Percentiles rank a stretch among this genome's conserved stretches.
Conservation (phyloP, 1,140 invertebrate species). For the Euura saliciscinereae region DNA sequence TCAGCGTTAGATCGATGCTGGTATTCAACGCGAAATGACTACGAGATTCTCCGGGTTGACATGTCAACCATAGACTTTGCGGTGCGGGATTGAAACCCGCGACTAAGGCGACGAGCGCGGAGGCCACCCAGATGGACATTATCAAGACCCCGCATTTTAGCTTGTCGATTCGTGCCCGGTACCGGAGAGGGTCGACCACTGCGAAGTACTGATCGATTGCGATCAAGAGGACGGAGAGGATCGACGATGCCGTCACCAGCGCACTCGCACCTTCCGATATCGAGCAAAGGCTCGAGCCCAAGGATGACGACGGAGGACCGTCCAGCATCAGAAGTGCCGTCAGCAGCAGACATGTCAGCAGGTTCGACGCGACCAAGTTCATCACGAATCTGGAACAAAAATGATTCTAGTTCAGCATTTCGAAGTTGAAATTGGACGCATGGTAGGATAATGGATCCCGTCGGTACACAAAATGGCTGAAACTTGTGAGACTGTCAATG, state of each 20-base stretch:
- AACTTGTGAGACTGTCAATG: too few species aligned
- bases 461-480: too few species aligned
- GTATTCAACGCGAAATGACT: neutral
- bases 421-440: too few species aligned
- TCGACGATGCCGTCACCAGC: constrained; percentile 56
- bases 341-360: constrained; percentile 67
- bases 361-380: constrained; percentile 71
- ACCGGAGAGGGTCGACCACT: constrained; percentile 85
- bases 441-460: too few species aligned
- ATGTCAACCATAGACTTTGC: constrained; percentile 59
- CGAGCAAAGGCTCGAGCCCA: constrained; percentile 38
- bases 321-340: constrained; percentile 66
- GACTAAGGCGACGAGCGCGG: constrained; percentile 63
- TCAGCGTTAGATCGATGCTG: constrained; percentile 9
- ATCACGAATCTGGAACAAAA: constrained; percentile 68
- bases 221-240: constrained; percentile 79
- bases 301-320: constrained; percentile 27
- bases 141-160: constrained; percentile 74
- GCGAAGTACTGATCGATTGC: constrained; percentile 87
- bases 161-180: constrained; percentile 78
- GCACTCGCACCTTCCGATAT: constrained; percentile 48
- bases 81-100: constrained; percentile 61
- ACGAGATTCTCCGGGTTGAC: constrained; percentile 37
- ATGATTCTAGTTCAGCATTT: neutral
- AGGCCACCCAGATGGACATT: constrained; percentile 69